Evolutionary conservation across 2,797 vertebrate species (phyloP).

Genomic region (Syngnathus acus): DNA sequence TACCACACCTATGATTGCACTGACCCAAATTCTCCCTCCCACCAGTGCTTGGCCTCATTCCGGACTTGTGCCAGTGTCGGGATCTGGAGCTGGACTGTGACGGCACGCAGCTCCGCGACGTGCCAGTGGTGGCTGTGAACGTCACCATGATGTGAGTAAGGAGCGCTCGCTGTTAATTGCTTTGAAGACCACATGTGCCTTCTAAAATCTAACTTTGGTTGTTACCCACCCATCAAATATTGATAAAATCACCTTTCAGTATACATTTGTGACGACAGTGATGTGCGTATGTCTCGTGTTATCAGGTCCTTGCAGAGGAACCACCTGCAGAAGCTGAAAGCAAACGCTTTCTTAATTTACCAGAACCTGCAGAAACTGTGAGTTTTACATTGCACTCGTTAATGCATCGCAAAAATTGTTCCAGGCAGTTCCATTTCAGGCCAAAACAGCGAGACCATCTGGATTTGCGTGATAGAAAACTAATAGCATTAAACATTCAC

Average conservation of each 20-base stretch:
- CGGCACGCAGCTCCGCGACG: constrained; percentile 67
- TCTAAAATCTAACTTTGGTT: too few species aligned
- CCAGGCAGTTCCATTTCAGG: too few species aligned
- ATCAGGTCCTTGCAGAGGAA: constrained; percentile 86
- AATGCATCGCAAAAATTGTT: neutral
- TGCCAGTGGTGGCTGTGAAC: constrained; percentile 81
- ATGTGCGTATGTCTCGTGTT: neutral
- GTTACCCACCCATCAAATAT: constrained; percentile 2
- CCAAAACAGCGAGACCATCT: too few species aligned
- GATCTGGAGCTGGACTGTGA: constrained; percentile 85
- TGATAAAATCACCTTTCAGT: neutral
- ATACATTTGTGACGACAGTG: neutral
- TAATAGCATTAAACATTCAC: too few species aligned
- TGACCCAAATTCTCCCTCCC: constrained; percentile 4
- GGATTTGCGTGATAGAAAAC: too few species aligned
- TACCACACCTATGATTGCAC: too few species aligned
- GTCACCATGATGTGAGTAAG: constrained; percentile 88
- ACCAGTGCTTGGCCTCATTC: constrained; percentile 77
- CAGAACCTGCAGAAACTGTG: constrained; percentile 84
- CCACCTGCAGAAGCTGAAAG: constrained; percentile 74
- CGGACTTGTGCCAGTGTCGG: constrained; percentile 76
- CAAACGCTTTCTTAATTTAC: constrained; percentile 79
- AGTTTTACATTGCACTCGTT: constrained; percentile 46
- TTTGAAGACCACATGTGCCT: neutral
- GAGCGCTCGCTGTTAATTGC: neutral